Base-by-base conservation (phyloP, 2,797 vertebrate genomes). In the Acanthurus tractus region DNA sequence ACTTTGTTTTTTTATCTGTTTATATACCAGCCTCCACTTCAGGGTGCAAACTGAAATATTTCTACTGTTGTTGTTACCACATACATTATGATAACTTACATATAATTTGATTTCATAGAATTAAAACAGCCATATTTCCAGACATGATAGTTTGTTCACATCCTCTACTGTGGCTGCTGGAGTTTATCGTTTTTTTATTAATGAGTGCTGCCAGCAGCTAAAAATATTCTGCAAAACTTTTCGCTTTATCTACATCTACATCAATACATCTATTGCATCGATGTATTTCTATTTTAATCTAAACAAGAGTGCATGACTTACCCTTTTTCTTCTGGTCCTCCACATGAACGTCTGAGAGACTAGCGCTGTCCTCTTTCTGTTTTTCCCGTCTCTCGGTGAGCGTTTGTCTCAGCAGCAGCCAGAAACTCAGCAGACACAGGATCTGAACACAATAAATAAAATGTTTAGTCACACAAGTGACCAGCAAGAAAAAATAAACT, bases 381-480 rank as follows among this genome's bases (percentile, higher is more conserved):
- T 96, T 96, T 38, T 97, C 96, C 87, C 94, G 91, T 81, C 95
- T 95, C 93, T 99, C 98, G 13, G 96, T 99, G 34, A 99, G 96
- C 3, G 97, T 97, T 89, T 99, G 98, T 88, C 96, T 96, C 84
- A 99, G 94, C 86, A 99, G 96, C 73, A 99, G 95, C 98, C 98
- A 99, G 90, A 99, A 99, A 56, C 96, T 99, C 93, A 99, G 93
- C 79, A 96, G 95, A 92, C 96, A 99, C 92, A 99, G 94, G 74
- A 98, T 95, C 98, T 99, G 25, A 52, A 59, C 22, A 38, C 29
- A 54, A 76, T 63, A 65, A 79, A 81, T 72, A 58, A 45, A 57
- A 55, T 12, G 61, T 68, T 78, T 20, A 55, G 49, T 59, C 17
- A 65, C 63, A 82, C 38, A 68, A 15, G 67, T 29, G 18, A 54